Conservation (phyloP, 2,888 invertebrate species). For the Panorpa germanica region DNA sequence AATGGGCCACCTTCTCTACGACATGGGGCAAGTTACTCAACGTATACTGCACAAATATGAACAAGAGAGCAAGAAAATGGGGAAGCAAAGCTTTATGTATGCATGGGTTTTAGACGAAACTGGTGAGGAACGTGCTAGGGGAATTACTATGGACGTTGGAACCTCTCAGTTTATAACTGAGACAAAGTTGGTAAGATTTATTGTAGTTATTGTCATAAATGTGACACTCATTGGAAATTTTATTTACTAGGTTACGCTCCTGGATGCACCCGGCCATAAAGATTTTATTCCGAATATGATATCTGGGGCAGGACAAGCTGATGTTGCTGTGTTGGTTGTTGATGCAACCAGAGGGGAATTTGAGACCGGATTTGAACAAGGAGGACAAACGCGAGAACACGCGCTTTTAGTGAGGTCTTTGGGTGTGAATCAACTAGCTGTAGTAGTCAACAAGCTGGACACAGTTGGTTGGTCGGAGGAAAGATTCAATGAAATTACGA, state of each 20-base stretch:
- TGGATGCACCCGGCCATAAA: slow-evolving; percentile 98
- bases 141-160: slow-evolving; percentile 98
- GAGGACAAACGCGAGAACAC: slow-evolving; percentile 96
- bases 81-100: slow-evolving; percentile 95
- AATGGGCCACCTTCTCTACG: slow-evolving; percentile 88
- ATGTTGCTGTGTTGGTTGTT: slow-evolving; percentile 89
- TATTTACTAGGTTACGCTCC: slow-evolving; percentile 44
- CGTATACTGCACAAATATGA: slow-evolving; percentile 91
- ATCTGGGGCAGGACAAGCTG: slow-evolving; percentile 93
- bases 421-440: slow-evolving; percentile 85
- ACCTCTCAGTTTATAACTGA: slow-evolving; percentile 81
- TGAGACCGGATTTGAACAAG: slow-evolving; percentile 95
- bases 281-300: slow-evolving; percentile 99
- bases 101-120: slow-evolving; percentile 99
- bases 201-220: slow-evolving; percentile 3
- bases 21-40: slow-evolving; percentile 71
- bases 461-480: slow-evolving; percentile 85
- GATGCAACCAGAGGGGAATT: slow-evolving; percentile 96
- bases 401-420: slow-evolving; percentile 74
- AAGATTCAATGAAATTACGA: slow-evolving; percentile 75
- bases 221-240: slow-evolving; percentile 5
- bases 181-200: slow-evolving; percentile 29
- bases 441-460: slow-evolving; percentile 95
- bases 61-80: slow-evolving; percentile 89
- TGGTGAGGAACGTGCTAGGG: slow-evolving; percentile 87